phyloP scores from a whole-genome alignment of 64 coral and sea anemone species.

The Stichodactyla mertensii region DNA sequence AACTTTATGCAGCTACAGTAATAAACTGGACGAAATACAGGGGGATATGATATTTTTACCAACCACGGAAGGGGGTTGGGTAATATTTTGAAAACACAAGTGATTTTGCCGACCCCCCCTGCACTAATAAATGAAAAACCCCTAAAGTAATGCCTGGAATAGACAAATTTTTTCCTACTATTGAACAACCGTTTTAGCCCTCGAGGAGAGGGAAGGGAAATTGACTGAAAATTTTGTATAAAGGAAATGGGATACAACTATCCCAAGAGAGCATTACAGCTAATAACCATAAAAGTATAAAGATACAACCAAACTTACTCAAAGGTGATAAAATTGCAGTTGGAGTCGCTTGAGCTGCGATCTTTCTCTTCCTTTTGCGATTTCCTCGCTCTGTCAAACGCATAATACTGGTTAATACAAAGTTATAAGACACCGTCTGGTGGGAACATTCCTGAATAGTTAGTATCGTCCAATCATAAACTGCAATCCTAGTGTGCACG shows the following conservation, averaged over 20 bases:
- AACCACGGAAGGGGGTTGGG: no score
- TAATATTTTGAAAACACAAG: no score
- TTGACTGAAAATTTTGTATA: neutral
- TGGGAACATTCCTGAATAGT: neutral
- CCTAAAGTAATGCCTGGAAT: no score
- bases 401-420: neutral
- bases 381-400: constrained; percentile 50
- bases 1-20: no score
- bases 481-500: neutral
- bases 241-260: neutral
- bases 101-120: no score
- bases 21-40: no score
- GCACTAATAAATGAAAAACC: no score
- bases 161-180: no score
- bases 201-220: no score
- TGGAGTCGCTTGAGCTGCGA: constrained; percentile 21
- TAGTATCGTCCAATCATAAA: neutral
- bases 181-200: no score
- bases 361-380: constrained; percentile 47
- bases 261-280: neutral
- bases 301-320: neutral
- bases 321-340: constrained; percentile 30
- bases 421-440: neutral
- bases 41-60: no score
- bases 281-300: neutral